phyloP scores from a whole-genome alignment of 2,797 vertebrate genomes.

The Arvicola amphibius region DNA sequence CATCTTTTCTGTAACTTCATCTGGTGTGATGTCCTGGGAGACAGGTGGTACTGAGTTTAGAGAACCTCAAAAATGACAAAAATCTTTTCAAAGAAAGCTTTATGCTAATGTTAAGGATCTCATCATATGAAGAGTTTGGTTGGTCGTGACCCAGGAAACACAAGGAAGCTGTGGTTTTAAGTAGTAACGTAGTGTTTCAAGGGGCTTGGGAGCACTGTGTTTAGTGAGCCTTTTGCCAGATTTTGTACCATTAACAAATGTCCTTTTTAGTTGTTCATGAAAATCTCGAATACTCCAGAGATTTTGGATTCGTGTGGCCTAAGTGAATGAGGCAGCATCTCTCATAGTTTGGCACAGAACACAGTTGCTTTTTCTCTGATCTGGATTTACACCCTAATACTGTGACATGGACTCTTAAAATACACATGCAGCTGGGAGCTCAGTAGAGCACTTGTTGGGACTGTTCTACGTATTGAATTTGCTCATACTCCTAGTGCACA shows the following conservation, averaged over 20 bases:
- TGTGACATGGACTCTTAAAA: not conserved
- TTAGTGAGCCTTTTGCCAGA: not conserved
- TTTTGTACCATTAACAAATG: not conserved
- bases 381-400: not conserved
- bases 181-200: not conserved
- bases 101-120: not conserved
- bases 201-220: not conserved
- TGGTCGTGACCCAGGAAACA: not conserved
- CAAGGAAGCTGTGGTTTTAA: not conserved
- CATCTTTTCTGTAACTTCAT: not conserved
- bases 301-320: not conserved
- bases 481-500: not conserved
- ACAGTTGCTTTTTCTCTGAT: not conserved
- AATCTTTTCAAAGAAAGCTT: constrained; percentile 16
- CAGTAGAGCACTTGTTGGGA: not conserved
- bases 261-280: not conserved
- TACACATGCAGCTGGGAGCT: too few relatives aligned
- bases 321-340: not conserved
- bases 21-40: not conserved
- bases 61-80: not conserved
- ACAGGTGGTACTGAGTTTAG: not conserved
- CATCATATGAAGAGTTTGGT: not conserved
- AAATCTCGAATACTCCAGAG: too few relatives aligned
- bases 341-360: not conserved
- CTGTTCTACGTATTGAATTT: not conserved